A percentile compares a stretch with the other conserved stretches of the same genome.
Evolutionary conservation across 2,113 vertebrate genomes (phyloP).

Genomic region (Hepsetus odoe): DNA sequence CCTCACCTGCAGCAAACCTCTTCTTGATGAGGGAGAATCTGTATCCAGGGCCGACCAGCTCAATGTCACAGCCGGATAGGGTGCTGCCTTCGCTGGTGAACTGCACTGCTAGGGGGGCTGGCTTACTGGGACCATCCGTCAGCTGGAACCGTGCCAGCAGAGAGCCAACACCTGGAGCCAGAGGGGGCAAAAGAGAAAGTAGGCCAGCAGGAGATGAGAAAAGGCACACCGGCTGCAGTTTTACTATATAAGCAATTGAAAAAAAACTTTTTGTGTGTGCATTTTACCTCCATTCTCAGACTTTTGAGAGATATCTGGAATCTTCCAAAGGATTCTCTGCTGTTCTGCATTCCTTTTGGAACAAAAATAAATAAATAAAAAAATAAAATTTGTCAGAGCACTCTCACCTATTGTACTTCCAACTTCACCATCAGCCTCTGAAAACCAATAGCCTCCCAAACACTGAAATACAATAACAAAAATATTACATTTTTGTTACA

Average conservation of each 20-base stretch:
- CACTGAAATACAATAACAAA: no score
- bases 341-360: constrained; percentile 89
- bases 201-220: background rate
- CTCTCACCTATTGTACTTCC: background rate
- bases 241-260: background rate
- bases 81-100: constrained; percentile 98
- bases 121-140: constrained; percentile 89
- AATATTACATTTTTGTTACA: no score
- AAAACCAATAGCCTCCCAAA: background rate
- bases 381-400: background rate
- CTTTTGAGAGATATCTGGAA: constrained; percentile 97
- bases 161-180: constrained; percentile 86
- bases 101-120: constrained; percentile 89
- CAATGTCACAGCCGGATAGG: constrained; percentile 92
- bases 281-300: constrained; percentile 95
- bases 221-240: background rate
- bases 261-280: background rate
- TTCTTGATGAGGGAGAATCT: constrained; percentile 98
- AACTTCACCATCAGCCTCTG: background rate
- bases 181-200: background rate
- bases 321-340: constrained; percentile 97
- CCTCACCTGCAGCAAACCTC: constrained; percentile 94
- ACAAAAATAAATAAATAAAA: no score
- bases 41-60: constrained; percentile 92
- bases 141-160: constrained; percentile 93